Conservation (phyloP, 2,113 vertebrate genomes). For the Antidorcas marsupialis region DNA sequence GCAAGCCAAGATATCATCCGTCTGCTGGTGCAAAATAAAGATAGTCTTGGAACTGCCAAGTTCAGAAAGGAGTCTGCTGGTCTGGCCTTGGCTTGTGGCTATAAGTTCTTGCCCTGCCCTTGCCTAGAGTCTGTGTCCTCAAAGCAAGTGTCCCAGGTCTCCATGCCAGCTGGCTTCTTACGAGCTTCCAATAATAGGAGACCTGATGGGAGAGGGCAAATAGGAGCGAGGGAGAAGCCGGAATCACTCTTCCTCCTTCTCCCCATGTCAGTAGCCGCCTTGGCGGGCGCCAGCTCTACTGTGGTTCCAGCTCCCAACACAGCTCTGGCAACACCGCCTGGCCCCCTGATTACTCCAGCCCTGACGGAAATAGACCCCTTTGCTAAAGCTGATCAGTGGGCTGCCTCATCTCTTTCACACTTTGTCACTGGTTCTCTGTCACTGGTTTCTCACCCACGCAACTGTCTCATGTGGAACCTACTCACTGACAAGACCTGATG, state of each 20-base stretch:
- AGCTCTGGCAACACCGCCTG: neutral
- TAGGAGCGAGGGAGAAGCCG: neutral
- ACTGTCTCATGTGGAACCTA: neutral
- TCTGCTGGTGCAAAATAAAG: neutral
- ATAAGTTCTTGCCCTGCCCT: neutral
- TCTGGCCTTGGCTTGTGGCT: neutral
- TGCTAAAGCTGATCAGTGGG: neutral
- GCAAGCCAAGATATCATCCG: neutral
- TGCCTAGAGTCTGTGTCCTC: neutral
- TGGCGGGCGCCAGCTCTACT: neutral
- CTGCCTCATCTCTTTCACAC: neutral
- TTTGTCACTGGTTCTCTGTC: neutral
- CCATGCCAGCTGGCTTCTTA: neutral
- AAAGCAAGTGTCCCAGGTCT: neutral
- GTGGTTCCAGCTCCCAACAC: accelerated
- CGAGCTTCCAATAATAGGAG: neutral
- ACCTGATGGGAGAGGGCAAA: no score
- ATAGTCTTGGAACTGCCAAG: neutral
- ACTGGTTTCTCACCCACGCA: neutral
- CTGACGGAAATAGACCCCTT: neutral
- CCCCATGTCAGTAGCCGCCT: neutral
- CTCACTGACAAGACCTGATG: neutral
- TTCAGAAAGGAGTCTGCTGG: no score
- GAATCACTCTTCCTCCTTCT: neutral
- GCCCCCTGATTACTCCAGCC: no score